phyloP scores from a whole-genome alignment of 2,113 vertebrate species.

The Apteryx owenii region DNA sequence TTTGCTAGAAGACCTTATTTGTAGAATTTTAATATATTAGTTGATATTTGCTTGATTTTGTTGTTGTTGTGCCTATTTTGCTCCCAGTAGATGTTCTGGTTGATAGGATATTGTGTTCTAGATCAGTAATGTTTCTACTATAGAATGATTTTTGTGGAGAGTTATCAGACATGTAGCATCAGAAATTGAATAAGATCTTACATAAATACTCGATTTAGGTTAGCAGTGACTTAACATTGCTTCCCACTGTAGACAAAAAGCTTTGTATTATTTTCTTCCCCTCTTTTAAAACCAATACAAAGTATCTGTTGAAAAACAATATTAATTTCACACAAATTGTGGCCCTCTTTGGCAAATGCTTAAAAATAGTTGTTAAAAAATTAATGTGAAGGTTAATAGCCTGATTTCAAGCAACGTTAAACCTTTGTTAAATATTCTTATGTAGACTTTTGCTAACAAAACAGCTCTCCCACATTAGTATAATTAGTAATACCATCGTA shows the following conservation, averaged over 20 bases:
- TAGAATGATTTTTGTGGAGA: background rate
- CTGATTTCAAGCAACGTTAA: slow-evolving; percentile 59
- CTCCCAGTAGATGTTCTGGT: background rate
- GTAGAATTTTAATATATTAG: background rate
- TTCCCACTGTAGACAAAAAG: slow-evolving; percentile 3
- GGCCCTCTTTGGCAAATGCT: slow-evolving; percentile 58
- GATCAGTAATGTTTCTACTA: background rate
- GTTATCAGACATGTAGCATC: background rate
- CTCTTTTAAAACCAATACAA: slow-evolving; percentile 26
- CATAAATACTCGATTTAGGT: background rate
- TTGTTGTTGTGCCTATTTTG: background rate
- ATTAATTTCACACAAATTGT: slow-evolving; percentile 53
- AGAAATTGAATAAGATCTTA: background rate
- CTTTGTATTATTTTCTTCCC: background rate
- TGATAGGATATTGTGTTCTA: background rate
- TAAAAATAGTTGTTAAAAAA: slow-evolving; percentile 67
- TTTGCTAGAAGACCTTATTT: background rate
- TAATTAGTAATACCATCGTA: slow-evolving; percentile 54
- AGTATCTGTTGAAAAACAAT: slow-evolving; percentile 54
- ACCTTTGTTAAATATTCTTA: slow-evolving; percentile 30
- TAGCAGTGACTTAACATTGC: background rate
- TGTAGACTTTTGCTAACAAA: slow-evolving; percentile 46
- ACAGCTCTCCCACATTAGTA: slow-evolving; percentile 47
- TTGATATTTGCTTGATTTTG: background rate
- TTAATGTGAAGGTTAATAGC: slow-evolving; percentile 59